These are phyloP conservation scores for Ibycter americanus DNA, from an alignment of 2,797 vertebrate species.

Conservation along the genomic window DNA sequence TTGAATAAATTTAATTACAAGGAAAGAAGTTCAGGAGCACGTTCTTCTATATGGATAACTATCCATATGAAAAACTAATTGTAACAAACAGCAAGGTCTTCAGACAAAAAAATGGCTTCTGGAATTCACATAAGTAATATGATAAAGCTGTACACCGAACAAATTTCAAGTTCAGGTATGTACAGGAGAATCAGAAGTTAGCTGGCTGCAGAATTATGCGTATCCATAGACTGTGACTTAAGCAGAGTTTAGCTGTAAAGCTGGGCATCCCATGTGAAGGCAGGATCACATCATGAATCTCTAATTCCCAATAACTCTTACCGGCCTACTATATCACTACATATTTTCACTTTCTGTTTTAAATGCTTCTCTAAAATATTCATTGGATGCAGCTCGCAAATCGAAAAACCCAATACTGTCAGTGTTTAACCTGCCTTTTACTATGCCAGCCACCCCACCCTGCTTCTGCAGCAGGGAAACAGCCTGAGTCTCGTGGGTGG, in stretches of 20 bases:
- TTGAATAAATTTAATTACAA: slow-evolving; percentile 12
- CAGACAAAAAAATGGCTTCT: neutral
- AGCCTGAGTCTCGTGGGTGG: neutral
- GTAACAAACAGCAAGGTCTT: neutral
- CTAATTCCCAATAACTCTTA: neutral
- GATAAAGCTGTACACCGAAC: neutral
- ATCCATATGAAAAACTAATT: neutral
- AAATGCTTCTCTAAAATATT: neutral
- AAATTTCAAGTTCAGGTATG: no score
- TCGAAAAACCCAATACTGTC: neutral
- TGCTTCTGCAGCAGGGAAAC: neutral
- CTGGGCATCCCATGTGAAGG: neutral
- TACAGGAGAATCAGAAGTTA: neutral
- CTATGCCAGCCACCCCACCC: neutral
- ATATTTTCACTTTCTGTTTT: neutral
- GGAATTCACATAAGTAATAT: neutral
- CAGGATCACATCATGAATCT: neutral
- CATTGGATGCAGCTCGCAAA: accelerated
- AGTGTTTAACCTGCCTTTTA: neutral
- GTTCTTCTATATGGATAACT: neutral
- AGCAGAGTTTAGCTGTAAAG: neutral
- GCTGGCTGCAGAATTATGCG: neutral
- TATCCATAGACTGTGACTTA: neutral
- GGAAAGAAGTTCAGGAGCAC: neutral
- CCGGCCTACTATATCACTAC: accelerated